Evolutionary conservation across 1,140 invertebrate species (phyloP).

Genomic region (Drosophila oshimai): DNA sequence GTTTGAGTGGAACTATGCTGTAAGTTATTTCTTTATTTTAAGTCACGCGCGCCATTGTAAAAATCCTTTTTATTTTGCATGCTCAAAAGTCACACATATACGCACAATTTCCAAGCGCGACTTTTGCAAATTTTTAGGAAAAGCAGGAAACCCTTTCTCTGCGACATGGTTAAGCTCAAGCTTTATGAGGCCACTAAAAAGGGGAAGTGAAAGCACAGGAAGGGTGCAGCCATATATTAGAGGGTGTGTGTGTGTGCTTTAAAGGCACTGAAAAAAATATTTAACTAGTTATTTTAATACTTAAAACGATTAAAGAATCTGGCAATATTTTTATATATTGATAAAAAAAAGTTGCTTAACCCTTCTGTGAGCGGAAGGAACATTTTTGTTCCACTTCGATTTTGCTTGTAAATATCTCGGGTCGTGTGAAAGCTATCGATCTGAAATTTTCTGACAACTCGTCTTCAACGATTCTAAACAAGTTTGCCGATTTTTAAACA

Average conservation of each 20-base stretch:
- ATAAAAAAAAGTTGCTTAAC: too few species aligned
- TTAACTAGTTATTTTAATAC: too few species aligned
- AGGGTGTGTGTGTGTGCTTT: slow-evolving; percentile 26
- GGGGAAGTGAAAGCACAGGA: slow-evolving; percentile 25
- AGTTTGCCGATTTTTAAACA: too few species aligned
- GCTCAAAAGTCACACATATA: slow-evolving; percentile 16
- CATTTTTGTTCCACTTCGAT: too few species aligned
- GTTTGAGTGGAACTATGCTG: slow-evolving; percentile 71
- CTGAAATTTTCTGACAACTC: too few species aligned
- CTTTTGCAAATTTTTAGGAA: slow-evolving; percentile 64
- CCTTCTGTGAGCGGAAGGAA: too few species aligned
- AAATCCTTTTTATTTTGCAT: slow-evolving; percentile 31
- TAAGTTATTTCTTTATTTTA: slow-evolving; percentile 80
- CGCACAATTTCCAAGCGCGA: slow-evolving; percentile 59
- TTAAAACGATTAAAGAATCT: too few species aligned
- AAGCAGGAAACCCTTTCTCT: slow-evolving; percentile 66
- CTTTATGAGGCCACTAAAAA: slow-evolving; percentile 73
- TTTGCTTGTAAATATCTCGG: too few species aligned
- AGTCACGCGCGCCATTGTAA: slow-evolving; percentile 57
- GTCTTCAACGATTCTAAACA: too few species aligned
- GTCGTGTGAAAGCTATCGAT: too few species aligned
- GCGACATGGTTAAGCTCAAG: slow-evolving; percentile 74
- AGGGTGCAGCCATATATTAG: slow-evolving; percentile 56
- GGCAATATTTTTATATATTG: too few species aligned
- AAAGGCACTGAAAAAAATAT: not conserved